Base-by-base conservation (phyloP, 1,140 invertebrate genomes). In the Oppia nitens region DNA sequence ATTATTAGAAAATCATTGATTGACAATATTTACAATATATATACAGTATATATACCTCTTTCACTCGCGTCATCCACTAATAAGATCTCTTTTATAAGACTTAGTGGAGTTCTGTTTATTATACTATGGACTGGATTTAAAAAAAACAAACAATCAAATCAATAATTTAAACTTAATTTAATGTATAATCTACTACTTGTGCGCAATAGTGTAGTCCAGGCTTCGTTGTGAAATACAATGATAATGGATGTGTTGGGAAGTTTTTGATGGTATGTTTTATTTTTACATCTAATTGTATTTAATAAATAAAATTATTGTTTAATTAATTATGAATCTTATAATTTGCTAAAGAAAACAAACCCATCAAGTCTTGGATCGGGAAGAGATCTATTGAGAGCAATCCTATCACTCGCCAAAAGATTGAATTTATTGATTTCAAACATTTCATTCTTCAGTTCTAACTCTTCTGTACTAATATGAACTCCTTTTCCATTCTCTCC, bases 351-450 rank as follows among this genome's bases (percentile, higher is more conserved):
- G 40, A 40, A 47, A 40, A 78, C 81, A 81, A 73, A 91, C 87
- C 83, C 82, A 52, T 85, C 82, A 68, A 94, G 82, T 67, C 96
- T 75, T 56, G 97, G 87, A 76, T 99, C 96, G 21, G 87, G 83
- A 17, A 99, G 75, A 6, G 89, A 90, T 66, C 96, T 78, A 75
- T 98, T 98, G 32, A 98, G 72, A 32, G 92, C 91, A 65, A 99
- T 97, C 79, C 89, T 85, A 74, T 99, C 93, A 72, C 90, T 96
- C 49, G 93, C 94, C 69, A 97, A 73, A 62, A 98, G 76, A 76
- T 99, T 99, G 74, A 99, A 99, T 74, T 99, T 92, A 76, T 98
- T 96, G n/a, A 68, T 53, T 57, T 94, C 93, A 72, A 97, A 97
- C 69, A 90, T 89, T 66, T 95, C 88, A 74, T 93, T 84, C 77